Evolutionary conservation across 2,113 vertebrate genomes (phyloP).

Genomic region (Crypturellus undulatus): DNA sequence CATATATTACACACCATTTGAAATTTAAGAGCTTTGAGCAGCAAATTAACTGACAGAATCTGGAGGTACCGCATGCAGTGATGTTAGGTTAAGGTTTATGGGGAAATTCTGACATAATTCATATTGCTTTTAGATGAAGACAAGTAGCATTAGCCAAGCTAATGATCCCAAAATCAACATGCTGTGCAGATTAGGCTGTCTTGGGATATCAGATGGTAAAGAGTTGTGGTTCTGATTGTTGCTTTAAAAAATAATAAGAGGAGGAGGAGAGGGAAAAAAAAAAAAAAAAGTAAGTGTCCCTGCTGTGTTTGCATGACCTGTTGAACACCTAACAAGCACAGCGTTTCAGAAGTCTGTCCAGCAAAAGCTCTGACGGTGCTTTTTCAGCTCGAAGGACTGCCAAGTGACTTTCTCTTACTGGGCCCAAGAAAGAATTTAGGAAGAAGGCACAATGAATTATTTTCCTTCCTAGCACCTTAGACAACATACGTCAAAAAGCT

Average conservation of each 20-base stretch:
- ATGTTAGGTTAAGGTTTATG: background rate
- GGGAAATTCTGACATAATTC: constrained; percentile 8
- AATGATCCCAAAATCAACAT: background rate
- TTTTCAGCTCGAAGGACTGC: background rate
- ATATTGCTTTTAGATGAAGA: background rate
- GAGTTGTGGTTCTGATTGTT: background rate
- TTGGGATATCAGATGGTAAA: background rate
- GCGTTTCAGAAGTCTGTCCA: background rate
- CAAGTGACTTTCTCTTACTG: background rate
- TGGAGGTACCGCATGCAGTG: background rate
- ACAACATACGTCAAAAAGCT: background rate
- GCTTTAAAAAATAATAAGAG: background rate
- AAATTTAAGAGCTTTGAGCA: background rate
- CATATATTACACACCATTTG: background rate
- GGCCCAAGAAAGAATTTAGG: background rate
- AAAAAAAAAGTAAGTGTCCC: too few species aligned
- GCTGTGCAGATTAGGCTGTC: background rate
- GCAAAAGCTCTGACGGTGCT: background rate
- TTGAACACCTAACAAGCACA: background rate
- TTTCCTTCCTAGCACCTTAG: background rate
- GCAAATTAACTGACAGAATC: background rate
- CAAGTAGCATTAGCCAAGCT: background rate
- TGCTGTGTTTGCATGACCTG: background rate
- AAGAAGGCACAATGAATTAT: background rate
- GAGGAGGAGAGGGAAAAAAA: too few species aligned